A percentile compares a stretch with the other conserved stretches of the same genome.
Conservation (phyloP, 2,113 vertebrate genomes). For the Raja brachyura region DNA sequence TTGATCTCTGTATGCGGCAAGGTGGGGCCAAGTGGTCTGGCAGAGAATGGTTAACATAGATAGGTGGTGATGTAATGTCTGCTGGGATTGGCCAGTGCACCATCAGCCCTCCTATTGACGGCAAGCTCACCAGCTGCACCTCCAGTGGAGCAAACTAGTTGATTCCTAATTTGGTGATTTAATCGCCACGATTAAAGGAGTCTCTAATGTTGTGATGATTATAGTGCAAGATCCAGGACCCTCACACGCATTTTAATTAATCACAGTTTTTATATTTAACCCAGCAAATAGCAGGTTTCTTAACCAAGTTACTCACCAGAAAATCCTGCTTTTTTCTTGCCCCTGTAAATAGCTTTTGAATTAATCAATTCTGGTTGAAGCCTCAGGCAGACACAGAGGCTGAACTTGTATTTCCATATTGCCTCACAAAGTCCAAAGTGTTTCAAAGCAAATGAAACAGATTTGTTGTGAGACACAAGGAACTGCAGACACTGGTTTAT, state of each 20-base stretch:
- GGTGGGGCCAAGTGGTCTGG: conserved; percentile 9
- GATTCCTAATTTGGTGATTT: background rate
- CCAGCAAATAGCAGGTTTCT: background rate
- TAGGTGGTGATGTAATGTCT: conserved; percentile 14
- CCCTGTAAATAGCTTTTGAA: background rate
- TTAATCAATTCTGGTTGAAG: background rate
- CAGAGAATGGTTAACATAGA: background rate
- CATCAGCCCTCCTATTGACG: background rate
- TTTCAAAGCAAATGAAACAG: background rate
- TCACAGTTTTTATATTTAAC: background rate
- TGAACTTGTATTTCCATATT: background rate
- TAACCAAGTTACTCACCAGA: background rate
- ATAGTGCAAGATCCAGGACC: background rate
- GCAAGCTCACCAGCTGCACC: background rate
- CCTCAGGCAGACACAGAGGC: background rate
- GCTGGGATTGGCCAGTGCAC: background rate
- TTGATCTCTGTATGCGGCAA: background rate
- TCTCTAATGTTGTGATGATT: background rate
- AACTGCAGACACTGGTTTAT: background rate
- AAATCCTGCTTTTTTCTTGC: background rate
- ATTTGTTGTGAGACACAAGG: background rate
- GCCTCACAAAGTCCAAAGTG: background rate
- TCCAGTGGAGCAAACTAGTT: background rate
- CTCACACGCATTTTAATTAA: background rate
- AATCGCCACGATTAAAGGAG: background rate